Evolutionary conservation across 2,113 vertebrate genomes (phyloP), one percentile per base, ranked within the genome.

Genomic region (Hirundichthys speculiger): DNA sequence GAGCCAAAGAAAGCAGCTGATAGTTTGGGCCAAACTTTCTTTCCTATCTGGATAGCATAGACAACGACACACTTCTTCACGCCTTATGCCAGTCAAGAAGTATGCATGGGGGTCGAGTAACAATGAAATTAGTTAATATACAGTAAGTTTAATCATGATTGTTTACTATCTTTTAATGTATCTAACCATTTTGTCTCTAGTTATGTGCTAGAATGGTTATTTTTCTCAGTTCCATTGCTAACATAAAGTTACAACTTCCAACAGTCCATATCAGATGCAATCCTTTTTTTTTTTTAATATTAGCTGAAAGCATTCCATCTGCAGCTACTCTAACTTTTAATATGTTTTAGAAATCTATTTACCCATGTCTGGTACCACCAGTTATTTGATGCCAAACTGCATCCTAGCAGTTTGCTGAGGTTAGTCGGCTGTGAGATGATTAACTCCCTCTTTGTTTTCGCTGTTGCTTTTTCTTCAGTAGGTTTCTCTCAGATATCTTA

Each of bases 361-460:
- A 60, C 49, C 60, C 50, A 75, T 39, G 86, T 84, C 83, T 88
- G 86, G 83, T 76, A 83, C 74, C 65, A 74, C 83, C 84, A 84
- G 80, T 67, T 75, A 73, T 88, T 80, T 69, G 78, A 83, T 87
- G 82, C 83, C 83, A 87, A 78, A 69, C 83, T 77, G n/a, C 64
- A 68, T 75, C 86, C 71, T 73, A 73, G 75, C 52, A 55, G 69
- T 68, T 51, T 42, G 24, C 24, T 46, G 56, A 77, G 80, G 82
- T 84, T 73, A 82, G 80, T 68, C 69, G 69, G 75, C 80, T 84
- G 80, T 84, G 76, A 83, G 86, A 89, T 91, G 78, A 91, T 91
- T 91, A 91, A 91, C 89, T 79, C 83, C 69, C 74, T 59, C 84
- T 89, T 88, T 88, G 83, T 91, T 76, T 64, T 83, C 55, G 70